Percentiles rank a stretch among this genome's conserved stretches.
Conservation (phyloP, 2,113 vertebrate species). For the Mobula hypostoma region DNA sequence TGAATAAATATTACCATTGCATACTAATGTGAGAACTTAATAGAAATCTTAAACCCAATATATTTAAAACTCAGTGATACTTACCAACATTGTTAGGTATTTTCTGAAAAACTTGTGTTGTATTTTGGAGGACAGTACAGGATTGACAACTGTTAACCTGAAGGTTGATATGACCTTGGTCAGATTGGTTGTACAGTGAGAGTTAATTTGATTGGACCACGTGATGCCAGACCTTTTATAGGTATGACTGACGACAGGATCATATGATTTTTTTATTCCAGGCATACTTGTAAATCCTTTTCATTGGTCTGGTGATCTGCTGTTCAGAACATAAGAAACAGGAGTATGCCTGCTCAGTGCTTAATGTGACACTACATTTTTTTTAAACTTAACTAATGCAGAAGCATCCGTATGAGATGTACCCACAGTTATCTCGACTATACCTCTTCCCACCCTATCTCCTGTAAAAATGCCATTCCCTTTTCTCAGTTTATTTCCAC, state of each 20-base stretch:
- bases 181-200: neutral
- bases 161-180: constrained; percentile 24
- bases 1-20: neutral
- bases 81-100: neutral
- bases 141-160: constrained; percentile 6
- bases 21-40: neutral
- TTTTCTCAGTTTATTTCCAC: too few relatives aligned
- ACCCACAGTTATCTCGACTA: too few relatives aligned
- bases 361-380: neutral
- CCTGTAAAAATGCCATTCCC: too few relatives aligned
- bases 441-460: too few relatives aligned
- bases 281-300: neutral
- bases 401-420: neutral
- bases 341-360: neutral
- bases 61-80: neutral
- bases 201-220: constrained; percentile 14
- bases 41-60: neutral
- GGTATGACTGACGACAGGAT: neutral
- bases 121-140: neutral
- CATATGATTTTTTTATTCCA: constrained; percentile 2
- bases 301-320: neutral
- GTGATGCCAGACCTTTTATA: constrained; percentile 3
- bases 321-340: neutral
- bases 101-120: neutral
- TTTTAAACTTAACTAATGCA: neutral